These are phyloP conservation scores for Leucoma salicis DNA, from an alignment of 2,888 invertebrate species.

Conservation along the genomic window DNA sequence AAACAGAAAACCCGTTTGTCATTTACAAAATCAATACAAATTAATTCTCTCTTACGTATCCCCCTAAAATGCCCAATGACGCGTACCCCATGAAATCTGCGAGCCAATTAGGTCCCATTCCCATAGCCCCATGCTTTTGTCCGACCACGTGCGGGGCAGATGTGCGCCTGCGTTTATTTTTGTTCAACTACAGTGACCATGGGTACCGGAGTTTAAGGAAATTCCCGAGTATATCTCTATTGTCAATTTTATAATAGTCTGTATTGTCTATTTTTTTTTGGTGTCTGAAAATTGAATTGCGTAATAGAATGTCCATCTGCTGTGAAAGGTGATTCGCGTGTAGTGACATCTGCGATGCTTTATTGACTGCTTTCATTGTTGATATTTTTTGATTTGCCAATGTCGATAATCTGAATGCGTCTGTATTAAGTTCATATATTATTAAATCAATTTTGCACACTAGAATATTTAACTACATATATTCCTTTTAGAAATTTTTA, in stretches of 20 bases:
- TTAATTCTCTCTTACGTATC: no score
- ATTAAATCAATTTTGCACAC: no score
- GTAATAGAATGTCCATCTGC: constrained; percentile 5
- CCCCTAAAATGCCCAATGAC: constrained; percentile 11
- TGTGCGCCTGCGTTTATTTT: constrained; percentile 53
- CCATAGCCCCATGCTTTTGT: constrained; percentile 46
- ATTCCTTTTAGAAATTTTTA: no score
- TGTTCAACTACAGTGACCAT: constrained; percentile 15
- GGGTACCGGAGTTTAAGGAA: constrained; percentile 2
- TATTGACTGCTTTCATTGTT: no score
- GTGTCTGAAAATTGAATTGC: constrained; percentile 1
- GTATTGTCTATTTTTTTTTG: constrained; percentile 8
- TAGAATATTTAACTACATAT: no score
- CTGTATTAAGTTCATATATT: no score
- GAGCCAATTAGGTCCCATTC: constrained; percentile 30
- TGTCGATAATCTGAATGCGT: no score
- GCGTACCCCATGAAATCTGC: constrained; percentile 25
- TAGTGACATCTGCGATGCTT: background rate
- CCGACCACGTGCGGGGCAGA: constrained; percentile 66
- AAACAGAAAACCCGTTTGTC: no score
- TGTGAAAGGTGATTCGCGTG: constrained; percentile 5
- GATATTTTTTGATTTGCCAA: no score
- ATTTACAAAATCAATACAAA: no score
- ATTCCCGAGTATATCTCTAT: constrained; percentile 1
- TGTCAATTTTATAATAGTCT: background rate